A percentile compares a stretch with the other conserved stretches of the same genome.
These are phyloP conservation scores for Phalacrocorax aristotelis DNA, from an alignment of 2,113 vertebrate species.

Conservation along the genomic window DNA sequence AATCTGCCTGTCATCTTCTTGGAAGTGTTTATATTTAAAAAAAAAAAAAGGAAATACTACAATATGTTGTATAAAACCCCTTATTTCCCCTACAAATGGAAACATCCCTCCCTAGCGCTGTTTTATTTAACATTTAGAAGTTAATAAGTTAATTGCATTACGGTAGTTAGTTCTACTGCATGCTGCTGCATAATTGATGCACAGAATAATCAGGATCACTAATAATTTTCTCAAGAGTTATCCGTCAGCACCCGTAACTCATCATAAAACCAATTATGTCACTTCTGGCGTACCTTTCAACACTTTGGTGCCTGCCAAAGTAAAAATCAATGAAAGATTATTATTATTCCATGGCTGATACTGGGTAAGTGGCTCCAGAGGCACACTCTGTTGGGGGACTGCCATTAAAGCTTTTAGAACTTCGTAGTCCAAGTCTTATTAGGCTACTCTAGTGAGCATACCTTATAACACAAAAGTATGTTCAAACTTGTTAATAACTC, in stretches of 20 bases:
- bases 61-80: background rate
- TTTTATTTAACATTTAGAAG: background rate
- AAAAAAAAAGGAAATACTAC: background rate
- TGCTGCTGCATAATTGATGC: background rate
- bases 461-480: background rate
- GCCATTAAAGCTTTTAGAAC: background rate
- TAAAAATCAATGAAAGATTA: background rate
- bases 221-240: slow-evolving; percentile 9
- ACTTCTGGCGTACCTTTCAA: background rate
- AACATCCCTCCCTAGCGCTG: background rate
- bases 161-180: background rate
- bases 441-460: background rate
- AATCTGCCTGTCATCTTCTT: background rate
- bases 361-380: background rate
- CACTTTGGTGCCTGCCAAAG: background rate
- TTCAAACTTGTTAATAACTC: background rate
- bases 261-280: background rate
- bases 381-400: background rate
- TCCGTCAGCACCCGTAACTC: slow-evolving; percentile 16
- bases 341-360: background rate
- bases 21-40: background rate
- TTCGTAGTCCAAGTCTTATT: background rate
- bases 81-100: background rate
- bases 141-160: background rate
- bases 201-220: background rate